Percentiles rank a stretch among this genome's conserved stretches.
These are phyloP conservation scores for Lepilemur septentrionalis DNA, from an alignment of 2,797 vertebrate species.

Conservation along the genomic window DNA sequence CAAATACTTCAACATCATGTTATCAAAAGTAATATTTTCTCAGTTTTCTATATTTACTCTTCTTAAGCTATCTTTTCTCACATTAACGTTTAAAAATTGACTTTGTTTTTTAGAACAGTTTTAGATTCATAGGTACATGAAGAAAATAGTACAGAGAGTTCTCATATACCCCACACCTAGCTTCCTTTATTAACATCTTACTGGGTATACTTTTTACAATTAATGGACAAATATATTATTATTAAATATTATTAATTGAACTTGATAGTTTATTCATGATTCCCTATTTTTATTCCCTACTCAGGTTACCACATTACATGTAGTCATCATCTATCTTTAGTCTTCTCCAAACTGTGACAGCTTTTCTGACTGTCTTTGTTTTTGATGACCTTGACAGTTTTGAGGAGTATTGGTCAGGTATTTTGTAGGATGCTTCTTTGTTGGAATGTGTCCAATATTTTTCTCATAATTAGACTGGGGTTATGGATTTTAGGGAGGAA, in stretches of 20 bases:
- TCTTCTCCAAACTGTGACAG: not conserved
- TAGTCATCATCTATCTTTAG: not conserved
- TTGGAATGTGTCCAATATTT: not conserved
- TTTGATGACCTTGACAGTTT: not conserved
- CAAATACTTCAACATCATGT: not conserved
- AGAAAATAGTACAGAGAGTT: not conserved
- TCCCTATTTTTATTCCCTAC: not conserved
- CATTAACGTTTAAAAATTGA: not conserved
- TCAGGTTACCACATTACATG: not conserved
- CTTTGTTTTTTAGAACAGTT: not conserved
- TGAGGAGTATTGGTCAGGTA: not conserved
- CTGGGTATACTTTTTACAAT: not conserved
- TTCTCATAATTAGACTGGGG: not conserved
- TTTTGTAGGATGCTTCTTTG: not conserved
- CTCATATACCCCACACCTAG: not conserved
- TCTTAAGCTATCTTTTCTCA: not conserved
- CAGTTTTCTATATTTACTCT: not conserved
- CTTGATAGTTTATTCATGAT: not conserved
- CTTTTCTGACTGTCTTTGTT: not conserved
- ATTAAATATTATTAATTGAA: not conserved
- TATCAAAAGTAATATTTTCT: not conserved
- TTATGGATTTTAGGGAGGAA: not conserved
- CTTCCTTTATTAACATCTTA: not conserved
- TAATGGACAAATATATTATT: not conserved
- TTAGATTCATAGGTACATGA: not conserved